These are phyloP conservation scores for Chrysolina oricalcia DNA, from an alignment of 2,888 invertebrate species.

Conservation along the genomic window DNA sequence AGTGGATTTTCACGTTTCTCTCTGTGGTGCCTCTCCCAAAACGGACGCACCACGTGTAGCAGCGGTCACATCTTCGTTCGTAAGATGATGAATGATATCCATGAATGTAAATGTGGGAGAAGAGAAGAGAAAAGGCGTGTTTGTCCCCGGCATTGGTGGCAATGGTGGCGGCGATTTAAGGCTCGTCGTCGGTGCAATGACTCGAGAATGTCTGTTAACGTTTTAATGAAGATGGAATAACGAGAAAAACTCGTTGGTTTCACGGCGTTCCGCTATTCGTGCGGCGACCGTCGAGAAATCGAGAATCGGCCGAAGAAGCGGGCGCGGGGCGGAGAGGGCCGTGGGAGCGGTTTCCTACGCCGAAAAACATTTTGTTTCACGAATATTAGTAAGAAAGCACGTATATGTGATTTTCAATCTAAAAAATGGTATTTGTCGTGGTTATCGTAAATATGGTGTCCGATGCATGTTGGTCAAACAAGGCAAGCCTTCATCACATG, in stretches of 20 bases:
- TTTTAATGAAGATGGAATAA: constrained; percentile 3
- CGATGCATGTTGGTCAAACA: too few species aligned
- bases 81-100: background rate
- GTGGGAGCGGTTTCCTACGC: too few species aligned
- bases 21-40: too few species aligned
- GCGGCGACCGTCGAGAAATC: background rate
- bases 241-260: constrained; percentile 19
- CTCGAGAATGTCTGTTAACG: constrained; percentile 6
- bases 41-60: background rate
- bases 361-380: too few species aligned
- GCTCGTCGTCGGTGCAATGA: background rate
- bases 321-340: too few species aligned
- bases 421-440: too few species aligned
- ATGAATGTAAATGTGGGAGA: background rate
- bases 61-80: constrained; percentile 1
- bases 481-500: too few species aligned
- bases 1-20: too few species aligned
- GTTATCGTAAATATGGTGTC: too few species aligned
- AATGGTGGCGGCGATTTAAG: background rate
- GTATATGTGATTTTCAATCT: too few species aligned
- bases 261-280: background rate
- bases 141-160: background rate
- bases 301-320: background rate
- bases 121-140: background rate
- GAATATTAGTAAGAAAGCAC: too few species aligned